Conservation (phyloP, 2,888 invertebrate species). For the Amorpha juglandis region DNA sequence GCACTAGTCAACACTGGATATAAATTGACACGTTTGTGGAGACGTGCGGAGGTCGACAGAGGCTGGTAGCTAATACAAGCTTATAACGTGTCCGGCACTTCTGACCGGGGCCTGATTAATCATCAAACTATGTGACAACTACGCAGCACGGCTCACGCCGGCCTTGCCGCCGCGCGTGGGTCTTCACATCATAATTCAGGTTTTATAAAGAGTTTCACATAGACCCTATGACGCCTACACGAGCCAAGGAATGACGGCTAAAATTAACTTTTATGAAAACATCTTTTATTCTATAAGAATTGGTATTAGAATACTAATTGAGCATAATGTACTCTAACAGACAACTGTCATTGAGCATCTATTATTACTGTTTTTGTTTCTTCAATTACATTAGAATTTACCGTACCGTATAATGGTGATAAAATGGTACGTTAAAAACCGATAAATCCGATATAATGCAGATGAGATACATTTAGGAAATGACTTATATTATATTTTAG, state of each 20-base stretch:
- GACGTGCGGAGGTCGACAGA: slow-evolving; percentile 56
- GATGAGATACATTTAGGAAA: too few relatives aligned
- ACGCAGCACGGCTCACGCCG: slow-evolving; percentile 70
- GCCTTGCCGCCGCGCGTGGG: slow-evolving; percentile 78
- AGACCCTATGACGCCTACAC: slow-evolving; percentile 39
- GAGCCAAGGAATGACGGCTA: not conserved
- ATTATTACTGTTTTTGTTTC: too few relatives aligned
- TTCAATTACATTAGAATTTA: too few relatives aligned
- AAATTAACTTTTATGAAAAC: not conserved
- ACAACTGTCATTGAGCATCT: too few relatives aligned
- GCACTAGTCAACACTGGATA: slow-evolving; percentile 38
- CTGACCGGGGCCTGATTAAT: slow-evolving; percentile 64
- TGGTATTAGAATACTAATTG: too few relatives aligned
- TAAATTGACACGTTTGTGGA: slow-evolving; percentile 26
- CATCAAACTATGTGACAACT: slow-evolving; percentile 69
- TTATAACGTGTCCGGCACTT: slow-evolving; percentile 67
- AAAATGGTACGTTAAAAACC: too few relatives aligned
- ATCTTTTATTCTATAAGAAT: too few relatives aligned
- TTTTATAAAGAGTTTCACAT: slow-evolving; percentile 58
- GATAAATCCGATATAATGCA: too few relatives aligned
- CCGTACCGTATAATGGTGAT: too few relatives aligned
- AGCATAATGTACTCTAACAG: too few relatives aligned
- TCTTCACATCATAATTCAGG: slow-evolving; percentile 66
- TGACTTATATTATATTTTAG: too few relatives aligned
- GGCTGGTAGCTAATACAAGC: slow-evolving; percentile 51